Evolutionary conservation across 2,797 vertebrate species (phyloP).

Genomic region (Anguilla anguilla): DNA sequence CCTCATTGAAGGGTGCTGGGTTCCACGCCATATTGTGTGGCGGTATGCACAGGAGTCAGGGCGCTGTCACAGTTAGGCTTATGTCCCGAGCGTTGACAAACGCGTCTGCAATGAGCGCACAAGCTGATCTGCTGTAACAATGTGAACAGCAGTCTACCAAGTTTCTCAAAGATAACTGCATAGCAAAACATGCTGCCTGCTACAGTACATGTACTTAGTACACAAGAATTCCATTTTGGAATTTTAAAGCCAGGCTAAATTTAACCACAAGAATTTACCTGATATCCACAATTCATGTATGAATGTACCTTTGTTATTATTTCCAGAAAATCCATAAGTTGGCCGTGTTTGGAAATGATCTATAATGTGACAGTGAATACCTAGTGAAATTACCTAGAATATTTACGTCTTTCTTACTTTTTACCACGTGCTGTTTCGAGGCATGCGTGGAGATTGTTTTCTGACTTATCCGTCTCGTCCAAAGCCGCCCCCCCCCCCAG

Average conservation of each 20-base stretch:
- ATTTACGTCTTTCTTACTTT: conserved; percentile 40
- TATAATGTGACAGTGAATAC: background rate
- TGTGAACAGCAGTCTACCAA: background rate
- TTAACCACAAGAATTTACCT: no score
- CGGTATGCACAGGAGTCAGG: background rate
- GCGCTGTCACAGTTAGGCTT: background rate
- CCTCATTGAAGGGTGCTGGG: conserved; percentile 24
- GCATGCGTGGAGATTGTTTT: background rate
- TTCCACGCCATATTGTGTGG: conserved; percentile 18
- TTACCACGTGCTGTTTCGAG: conserved; percentile 44
- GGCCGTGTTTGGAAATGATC: no score
- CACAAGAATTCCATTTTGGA: no score
- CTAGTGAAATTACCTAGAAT: conserved; percentile 2
- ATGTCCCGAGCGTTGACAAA: background rate
- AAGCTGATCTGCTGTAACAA: background rate
- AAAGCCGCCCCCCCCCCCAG: conserved; percentile 37
- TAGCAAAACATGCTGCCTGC: background rate
- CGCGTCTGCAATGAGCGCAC: background rate
- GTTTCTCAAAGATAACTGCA: background rate
- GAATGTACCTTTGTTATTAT: no score
- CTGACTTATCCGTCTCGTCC: conserved; percentile 32
- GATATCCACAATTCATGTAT: no score
- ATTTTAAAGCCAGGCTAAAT: no score
- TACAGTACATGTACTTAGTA: background rate
- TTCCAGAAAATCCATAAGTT: no score